Percentiles rank a stretch among this genome's conserved stretches.
phyloP scores from a whole-genome alignment of 2,113 vertebrate genomes.

The Procapra przewalskii region DNA sequence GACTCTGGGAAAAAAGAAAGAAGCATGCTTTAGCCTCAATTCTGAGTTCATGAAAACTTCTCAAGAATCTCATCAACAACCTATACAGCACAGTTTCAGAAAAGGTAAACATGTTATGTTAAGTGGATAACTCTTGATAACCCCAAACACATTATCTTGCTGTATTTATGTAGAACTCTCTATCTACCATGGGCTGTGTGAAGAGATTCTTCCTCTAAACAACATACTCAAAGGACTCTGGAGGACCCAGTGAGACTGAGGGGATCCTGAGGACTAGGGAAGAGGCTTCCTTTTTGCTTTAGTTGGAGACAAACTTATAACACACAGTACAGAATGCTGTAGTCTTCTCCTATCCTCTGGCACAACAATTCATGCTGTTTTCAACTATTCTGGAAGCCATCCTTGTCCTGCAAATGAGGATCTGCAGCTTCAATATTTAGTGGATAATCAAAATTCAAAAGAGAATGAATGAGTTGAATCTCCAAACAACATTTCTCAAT shows the following conservation, averaged over 20 bases:
- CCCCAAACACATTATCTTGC: slow-evolving; percentile 75
- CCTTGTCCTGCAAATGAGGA: slow-evolving; percentile 97
- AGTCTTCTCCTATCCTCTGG: slow-evolving; percentile 88
- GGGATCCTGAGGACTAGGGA: background rate
- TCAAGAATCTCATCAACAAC: slow-evolving; percentile 63
- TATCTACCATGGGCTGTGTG: slow-evolving; percentile 69
- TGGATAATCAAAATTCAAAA: slow-evolving; percentile 98
- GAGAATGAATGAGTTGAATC: slow-evolving; percentile 41
- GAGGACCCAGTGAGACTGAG: slow-evolving; percentile 60
- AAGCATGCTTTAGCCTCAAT: slow-evolving; percentile 67
- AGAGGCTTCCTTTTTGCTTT: slow-evolving; percentile 46
- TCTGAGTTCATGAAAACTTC: slow-evolving; percentile 61
- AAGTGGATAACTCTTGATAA: slow-evolving; percentile 77
- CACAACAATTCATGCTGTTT: slow-evolving; percentile 93
- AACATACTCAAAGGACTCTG: slow-evolving; percentile 76
- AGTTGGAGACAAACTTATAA: slow-evolving; percentile 63
- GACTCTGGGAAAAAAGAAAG: background rate
- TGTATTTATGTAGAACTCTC: slow-evolving; percentile 71
- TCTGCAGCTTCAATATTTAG: slow-evolving; percentile 98
- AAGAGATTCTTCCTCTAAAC: slow-evolving; percentile 81
- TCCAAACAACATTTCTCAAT: background rate
- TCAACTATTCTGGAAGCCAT: slow-evolving; percentile 93
- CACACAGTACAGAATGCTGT: slow-evolving; percentile 60
- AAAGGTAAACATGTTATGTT: slow-evolving; percentile 71
- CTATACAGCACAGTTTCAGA: slow-evolving; percentile 73